Evolutionary conservation across 1,140 invertebrate genomes (phyloP).

Genomic region (Sipha flava): DNA sequence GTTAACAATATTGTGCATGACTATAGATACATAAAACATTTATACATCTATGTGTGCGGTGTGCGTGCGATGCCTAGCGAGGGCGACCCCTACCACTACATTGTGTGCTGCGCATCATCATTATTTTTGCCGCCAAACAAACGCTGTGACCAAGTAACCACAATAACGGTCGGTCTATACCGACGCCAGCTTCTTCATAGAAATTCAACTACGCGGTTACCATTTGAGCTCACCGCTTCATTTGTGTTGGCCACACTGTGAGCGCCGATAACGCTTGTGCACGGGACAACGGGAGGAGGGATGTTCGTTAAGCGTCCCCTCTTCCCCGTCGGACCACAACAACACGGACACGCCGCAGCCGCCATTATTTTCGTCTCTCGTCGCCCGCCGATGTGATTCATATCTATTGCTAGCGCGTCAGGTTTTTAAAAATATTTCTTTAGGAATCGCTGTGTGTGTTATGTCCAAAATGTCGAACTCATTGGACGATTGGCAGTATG

Average conservation of each 20-base stretch:
- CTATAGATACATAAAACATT: too few relatives aligned
- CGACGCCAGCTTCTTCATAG: too few relatives aligned
- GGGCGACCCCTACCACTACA: too few relatives aligned
- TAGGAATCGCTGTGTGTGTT: not conserved
- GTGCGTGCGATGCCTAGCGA: too few relatives aligned
- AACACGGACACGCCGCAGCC: slow-evolving; percentile 31
- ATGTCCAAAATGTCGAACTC: not conserved
- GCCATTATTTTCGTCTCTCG: slow-evolving; percentile 11
- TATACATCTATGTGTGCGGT: too few relatives aligned
- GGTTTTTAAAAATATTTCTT: not conserved
- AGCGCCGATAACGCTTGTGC: not conserved
- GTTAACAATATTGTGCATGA: too few relatives aligned
- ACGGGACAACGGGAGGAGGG: not conserved
- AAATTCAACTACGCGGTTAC: too few relatives aligned
- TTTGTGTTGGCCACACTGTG: not conserved
- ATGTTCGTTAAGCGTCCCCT: slow-evolving; percentile 11
- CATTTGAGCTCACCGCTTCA: too few relatives aligned
- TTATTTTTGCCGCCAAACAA: too few relatives aligned
- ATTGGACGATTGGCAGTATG: not conserved
- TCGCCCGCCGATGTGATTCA: not conserved
- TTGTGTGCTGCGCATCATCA: too few relatives aligned
- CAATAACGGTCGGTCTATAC: not conserved
- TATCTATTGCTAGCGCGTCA: not conserved
- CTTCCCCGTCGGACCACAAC: not conserved
- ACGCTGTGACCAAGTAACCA: too few relatives aligned